Conservation (phyloP, 2,888 invertebrate genomes). For the Heliconius charithonia region DNA sequence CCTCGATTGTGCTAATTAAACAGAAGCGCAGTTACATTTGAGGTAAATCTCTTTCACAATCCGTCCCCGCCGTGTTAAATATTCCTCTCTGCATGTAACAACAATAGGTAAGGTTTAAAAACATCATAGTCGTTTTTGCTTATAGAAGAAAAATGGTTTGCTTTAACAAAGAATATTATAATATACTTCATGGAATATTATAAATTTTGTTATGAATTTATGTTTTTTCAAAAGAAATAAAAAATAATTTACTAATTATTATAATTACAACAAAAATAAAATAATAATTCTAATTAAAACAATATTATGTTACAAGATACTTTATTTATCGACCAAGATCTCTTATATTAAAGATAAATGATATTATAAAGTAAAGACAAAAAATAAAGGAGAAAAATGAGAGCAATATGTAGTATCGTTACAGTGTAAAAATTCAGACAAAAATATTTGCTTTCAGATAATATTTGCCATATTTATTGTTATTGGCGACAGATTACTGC, state of each 20-base stretch:
- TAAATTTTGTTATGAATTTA: not conserved
- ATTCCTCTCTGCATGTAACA: conserved; percentile 5
- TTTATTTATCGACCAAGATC: not conserved
- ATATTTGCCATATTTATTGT: conserved; percentile 32
- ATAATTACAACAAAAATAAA: too few relatives aligned
- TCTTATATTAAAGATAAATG: not conserved
- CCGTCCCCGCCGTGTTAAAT: conserved; percentile 15
- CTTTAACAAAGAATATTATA: conserved; percentile 6
- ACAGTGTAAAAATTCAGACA: not conserved
- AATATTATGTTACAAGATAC: not conserved
- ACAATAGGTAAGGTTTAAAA: conserved; percentile 13
- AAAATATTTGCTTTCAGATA: not conserved
- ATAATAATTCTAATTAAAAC: not conserved
- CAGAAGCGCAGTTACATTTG: conserved; percentile 29
- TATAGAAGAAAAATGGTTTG: not conserved
- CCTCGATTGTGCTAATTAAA: conserved; percentile 25
- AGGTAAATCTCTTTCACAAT: conserved; percentile 19
- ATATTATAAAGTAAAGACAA: too few relatives aligned
- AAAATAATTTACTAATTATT: too few relatives aligned
- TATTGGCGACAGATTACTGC: conserved; percentile 37
- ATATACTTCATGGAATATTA: not conserved
- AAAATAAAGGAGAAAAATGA: too few relatives aligned
- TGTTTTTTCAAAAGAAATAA: too few relatives aligned
- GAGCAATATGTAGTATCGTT: not conserved
- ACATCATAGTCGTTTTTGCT: not conserved